Evolutionary conservation across 2,888 invertebrate species (phyloP), one percentile per base, ranked within the genome.

Genomic region (Microctonus hyperodae): DNA sequence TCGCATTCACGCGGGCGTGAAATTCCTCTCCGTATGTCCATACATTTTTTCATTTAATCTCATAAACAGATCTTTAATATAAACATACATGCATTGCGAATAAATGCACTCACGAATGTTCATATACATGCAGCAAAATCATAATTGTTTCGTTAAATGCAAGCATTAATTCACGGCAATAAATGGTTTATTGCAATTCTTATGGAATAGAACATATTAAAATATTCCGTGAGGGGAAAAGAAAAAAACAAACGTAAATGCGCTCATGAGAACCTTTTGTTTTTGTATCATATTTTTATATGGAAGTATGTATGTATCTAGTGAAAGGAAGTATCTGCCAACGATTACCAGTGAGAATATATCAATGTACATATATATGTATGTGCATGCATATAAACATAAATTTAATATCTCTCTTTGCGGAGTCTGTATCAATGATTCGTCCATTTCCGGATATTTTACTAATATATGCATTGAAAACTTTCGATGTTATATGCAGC

Each of bases 1-100:
- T 72, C 72, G 63, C 61, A 62, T 57, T 40, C 72, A 71, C 20
- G 53, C 69, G 67, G 65, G 60, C 72, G 70, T 72, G 66, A 60
- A 72, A 50, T 68, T 2, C 6, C n/a, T 65, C 16, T 16, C 16
- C 53, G 3, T 7, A 28, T 28, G 5, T 33, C 16, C 33, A 55
- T 55, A 37, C 40, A 63, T 35, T 37, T 28, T 28, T 40, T 37
- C 53, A 23, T 33, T 61, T 22, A 35, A 55, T 31, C 53, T 55
- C 16, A 44, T 44, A 6, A 44, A 44, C 44, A 44, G 16, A 44
- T 44, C 16, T 44, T 44, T 16, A 16, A 44, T 16, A 44, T 44
- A n/a, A n/a, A n/a, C n/a, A 28, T 40, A 2, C 9, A 44, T 44
- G n/a, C 7, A 2, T 44, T 5, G 37, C n/a, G 13, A 37, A 37